phyloP scores from a whole-genome alignment of 37 sponge, comb jelly and placozoan species.

The Petrosia ficiformis region DNA sequence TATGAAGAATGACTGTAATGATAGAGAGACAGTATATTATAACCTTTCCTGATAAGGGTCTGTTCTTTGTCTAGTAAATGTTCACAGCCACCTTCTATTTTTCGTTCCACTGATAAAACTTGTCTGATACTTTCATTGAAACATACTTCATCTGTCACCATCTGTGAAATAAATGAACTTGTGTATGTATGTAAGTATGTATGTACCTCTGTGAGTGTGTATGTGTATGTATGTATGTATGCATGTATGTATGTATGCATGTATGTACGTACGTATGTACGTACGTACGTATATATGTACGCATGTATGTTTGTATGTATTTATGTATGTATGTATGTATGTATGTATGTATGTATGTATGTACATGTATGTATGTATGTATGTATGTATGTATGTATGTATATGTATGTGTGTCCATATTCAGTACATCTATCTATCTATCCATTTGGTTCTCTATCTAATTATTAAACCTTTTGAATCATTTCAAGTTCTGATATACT shows the following conservation, averaged over 20 bases:
- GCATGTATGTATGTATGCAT: background rate
- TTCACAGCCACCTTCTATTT: conserved; percentile 56
- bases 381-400: background rate
- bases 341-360: background rate
- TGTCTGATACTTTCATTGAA: conserved; percentile 34
- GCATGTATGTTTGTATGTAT: background rate
- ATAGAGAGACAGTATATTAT: background rate
- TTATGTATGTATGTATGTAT: background rate
- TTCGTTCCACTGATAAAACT: conserved; percentile 47
- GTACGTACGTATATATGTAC: background rate
- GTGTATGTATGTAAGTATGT: background rate
- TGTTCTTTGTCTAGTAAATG: conserved; percentile 63
- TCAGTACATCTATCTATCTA: background rate
- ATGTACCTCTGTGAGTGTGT: background rate
- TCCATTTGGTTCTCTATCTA: background rate
- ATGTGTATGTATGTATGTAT: background rate
- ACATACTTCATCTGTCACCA: conserved; percentile 36
- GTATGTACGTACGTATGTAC: background rate
- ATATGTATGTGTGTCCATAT: background rate
- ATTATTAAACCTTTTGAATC: conserved; percentile 36
- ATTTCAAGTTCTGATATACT: conserved; percentile 32
- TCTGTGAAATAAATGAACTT: conserved; percentile 10
- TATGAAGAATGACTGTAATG: background rate
- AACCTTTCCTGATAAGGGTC: conserved; percentile 49
- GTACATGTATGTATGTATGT: background rate